phyloP scores from a whole-genome alignment of 1,140 invertebrate species.

The Ips typographus region DNA sequence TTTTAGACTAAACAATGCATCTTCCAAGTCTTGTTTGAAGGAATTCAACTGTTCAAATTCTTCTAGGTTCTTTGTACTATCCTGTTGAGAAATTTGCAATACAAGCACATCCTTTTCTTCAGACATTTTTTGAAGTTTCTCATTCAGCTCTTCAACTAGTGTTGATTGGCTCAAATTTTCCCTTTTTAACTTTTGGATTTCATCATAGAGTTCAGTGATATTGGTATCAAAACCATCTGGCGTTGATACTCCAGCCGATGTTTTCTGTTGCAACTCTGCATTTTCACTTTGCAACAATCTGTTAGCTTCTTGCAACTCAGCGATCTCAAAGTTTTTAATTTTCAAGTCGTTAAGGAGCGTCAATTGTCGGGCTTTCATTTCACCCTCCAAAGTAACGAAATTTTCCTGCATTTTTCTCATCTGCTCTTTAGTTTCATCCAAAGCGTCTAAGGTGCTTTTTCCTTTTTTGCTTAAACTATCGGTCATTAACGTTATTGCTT shows the following conservation, averaged over 20 bases:
- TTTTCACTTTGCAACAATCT: constrained; percentile 32
- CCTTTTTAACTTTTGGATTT: no score
- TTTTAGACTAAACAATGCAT: no score
- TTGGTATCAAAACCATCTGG: no score
- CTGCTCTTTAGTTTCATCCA: constrained; percentile 77
- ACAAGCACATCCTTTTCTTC: no score
- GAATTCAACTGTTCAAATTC: no score
- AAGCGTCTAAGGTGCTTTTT: constrained; percentile 67
- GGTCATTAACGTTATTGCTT: constrained; percentile 76
- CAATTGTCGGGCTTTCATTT: constrained; percentile 65
- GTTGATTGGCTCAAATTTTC: no score
- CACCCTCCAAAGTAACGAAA: constrained; percentile 69
- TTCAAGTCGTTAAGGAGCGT: constrained; percentile 43
- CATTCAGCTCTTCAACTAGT: no score
- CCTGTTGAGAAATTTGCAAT: no score
- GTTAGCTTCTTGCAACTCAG: constrained; percentile 37
- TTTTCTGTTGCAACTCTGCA: constrained; percentile 20
- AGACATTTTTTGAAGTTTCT: no score
- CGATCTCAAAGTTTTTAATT: constrained; percentile 44
- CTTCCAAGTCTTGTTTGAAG: no score
- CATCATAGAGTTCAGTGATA: no score
- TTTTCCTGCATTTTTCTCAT: constrained; percentile 79
- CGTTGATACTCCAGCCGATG: neutral
- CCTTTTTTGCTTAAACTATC: constrained; percentile 73
- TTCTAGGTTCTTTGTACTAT: no score